phyloP scores from a whole-genome alignment of 2,888 invertebrate species.

The Acanthacorydalis orientalis region DNA sequence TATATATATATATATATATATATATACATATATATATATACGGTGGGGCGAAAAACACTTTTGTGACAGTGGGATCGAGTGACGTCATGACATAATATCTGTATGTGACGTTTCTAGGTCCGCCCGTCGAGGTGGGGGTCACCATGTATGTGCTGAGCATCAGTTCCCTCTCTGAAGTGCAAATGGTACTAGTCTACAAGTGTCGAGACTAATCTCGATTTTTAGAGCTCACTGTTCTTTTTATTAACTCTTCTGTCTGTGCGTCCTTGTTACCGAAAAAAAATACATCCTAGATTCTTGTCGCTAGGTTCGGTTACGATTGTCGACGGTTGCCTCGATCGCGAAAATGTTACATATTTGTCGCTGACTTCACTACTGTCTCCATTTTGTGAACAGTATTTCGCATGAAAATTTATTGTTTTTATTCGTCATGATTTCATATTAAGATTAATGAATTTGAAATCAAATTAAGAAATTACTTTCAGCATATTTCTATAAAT shows the following conservation, averaged over 20 bases:
- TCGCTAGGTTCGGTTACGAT: too few species aligned
- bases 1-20: too few species aligned
- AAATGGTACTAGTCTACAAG: constrained; percentile 56
- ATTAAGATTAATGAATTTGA: too few species aligned
- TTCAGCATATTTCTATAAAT: too few species aligned
- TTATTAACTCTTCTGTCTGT: background rate
- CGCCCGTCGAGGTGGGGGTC: constrained; percentile 93
- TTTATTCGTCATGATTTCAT: too few species aligned
- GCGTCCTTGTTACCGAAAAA: background rate
- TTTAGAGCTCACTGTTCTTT: background rate
- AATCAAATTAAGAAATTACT: too few species aligned
- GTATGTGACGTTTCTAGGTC: constrained; percentile 60
- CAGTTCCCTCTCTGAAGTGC: constrained; percentile 95
- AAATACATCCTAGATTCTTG: too few species aligned
- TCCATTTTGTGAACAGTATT: too few species aligned
- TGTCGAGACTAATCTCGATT: background rate
- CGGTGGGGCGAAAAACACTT: constrained; percentile 1
- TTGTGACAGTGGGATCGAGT: constrained; percentile 6
- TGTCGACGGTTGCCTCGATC: too few species aligned
- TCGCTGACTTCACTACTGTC: too few species aligned
- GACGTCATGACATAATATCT: constrained; percentile 5
- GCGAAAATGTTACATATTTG: too few species aligned
- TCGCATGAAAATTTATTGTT: too few species aligned
- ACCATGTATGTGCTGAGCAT: constrained; percentile 97
- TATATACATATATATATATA: background rate